A percentile compares a stretch with the other conserved stretches of the same genome.
phyloP scores from a whole-genome alignment of 2,113 vertebrate species.

The Okapia johnstoni region DNA sequence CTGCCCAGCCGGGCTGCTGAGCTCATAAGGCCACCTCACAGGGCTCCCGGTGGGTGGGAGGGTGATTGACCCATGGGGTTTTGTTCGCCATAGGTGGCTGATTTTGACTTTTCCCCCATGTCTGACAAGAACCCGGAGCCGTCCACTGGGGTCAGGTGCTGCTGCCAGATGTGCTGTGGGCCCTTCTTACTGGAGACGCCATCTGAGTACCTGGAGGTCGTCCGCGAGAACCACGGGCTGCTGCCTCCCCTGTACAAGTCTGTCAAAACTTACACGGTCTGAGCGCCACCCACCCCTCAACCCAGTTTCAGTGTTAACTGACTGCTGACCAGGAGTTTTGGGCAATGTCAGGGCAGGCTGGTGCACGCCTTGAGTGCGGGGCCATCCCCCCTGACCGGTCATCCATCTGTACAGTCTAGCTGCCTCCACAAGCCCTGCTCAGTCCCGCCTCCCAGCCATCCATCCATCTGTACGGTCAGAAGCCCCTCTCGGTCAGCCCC shows the following conservation, averaged over 20 bases:
- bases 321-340: neutral
- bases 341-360: neutral
- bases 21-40: neutral
- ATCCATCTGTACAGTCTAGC: neutral
- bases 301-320: neutral
- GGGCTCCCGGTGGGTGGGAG: neutral
- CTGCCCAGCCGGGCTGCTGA: neutral
- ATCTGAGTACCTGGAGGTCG: constrained; percentile 68
- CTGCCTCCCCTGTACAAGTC: constrained; percentile 78
- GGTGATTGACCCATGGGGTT: constrained; percentile 6
- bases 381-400: neutral
- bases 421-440: neutral
- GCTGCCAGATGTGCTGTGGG: constrained; percentile 71
- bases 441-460: neutral
- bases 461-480: neutral
- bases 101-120: constrained; percentile 81
- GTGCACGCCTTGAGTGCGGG: neutral
- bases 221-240: constrained; percentile 75
- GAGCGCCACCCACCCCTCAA: constrained; percentile 21
- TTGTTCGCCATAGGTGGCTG: constrained; percentile 74
- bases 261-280: constrained; percentile 77
- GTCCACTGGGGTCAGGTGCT: constrained; percentile 47
- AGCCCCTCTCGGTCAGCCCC: neutral
- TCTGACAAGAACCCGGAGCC: constrained; percentile 68
- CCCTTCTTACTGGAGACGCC: constrained; percentile 64